Conservation (phyloP, 2,797 vertebrate species). For the Cirrhinus mrigala region DNA sequence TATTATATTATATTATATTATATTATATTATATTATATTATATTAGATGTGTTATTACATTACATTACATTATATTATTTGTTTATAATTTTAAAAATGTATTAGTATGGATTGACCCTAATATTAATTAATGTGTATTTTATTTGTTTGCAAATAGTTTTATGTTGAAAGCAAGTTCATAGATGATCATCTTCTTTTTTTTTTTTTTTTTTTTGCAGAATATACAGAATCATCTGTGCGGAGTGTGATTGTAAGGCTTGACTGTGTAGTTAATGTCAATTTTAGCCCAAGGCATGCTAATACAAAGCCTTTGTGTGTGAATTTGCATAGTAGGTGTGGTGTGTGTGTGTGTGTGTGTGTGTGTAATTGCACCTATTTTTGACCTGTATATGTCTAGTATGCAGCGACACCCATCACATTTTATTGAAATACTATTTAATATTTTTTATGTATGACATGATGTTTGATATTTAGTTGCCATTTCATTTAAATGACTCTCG, state of each 20-base stretch:
- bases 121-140: neutral
- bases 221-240: neutral
- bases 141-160: too few relatives aligned
- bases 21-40: too few relatives aligned
- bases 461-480: neutral
- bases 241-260: neutral
- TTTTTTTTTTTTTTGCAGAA: neutral
- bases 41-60: too few relatives aligned
- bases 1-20: too few relatives aligned
- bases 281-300: neutral
- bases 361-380: neutral
- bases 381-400: neutral
- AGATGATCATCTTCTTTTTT: neutral
- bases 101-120: neutral
- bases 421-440: too few relatives aligned
- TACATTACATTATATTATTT: too few relatives aligned
- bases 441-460: too few relatives aligned
- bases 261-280: neutral
- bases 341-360: neutral
- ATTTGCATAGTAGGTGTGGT: neutral
- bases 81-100: too few relatives aligned
- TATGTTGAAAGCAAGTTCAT: too few relatives aligned
- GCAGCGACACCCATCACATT: neutral
- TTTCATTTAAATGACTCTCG: neutral
- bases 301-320: constrained; percentile 9